These are phyloP conservation scores for Thripadectes ignobilis DNA, from an alignment of 2,797 vertebrate genomes.

Conservation along the genomic window DNA sequence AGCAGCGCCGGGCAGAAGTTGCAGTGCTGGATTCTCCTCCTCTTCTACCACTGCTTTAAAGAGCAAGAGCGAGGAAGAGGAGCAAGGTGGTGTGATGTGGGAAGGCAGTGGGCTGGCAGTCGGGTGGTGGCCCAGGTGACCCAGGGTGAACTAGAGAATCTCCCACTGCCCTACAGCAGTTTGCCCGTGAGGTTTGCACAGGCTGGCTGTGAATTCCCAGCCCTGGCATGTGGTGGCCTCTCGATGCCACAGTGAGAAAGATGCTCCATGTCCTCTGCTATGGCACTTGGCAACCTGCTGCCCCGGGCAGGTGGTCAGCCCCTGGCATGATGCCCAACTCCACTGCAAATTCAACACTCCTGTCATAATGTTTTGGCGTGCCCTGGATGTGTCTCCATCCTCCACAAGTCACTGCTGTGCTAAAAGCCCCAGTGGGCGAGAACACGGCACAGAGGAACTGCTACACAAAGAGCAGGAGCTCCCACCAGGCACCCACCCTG, in stretches of 20 bases:
- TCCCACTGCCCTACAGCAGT: neutral
- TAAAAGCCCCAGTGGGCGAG: neutral
- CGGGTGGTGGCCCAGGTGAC: neutral
- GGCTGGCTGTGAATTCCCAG: neutral
- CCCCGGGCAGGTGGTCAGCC: accelerated
- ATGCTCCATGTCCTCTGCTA: neutral
- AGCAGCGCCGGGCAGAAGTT: neutral
- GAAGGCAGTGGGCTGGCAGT: neutral
- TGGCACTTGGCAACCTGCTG: too few species aligned
- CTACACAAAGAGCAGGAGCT: neutral
- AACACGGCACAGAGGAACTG: neutral
- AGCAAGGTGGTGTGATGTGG: neutral
- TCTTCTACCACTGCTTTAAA: neutral
- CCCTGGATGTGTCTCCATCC: neutral
- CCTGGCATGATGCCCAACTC: accelerated
- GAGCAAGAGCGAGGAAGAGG: neutral
- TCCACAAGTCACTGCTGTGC: neutral
- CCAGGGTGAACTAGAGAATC: neutral
- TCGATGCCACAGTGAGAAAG: accelerated
- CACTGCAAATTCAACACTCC: neutral
- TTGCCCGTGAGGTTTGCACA: accelerated
- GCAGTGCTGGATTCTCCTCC: neutral
- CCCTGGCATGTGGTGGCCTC: neutral
- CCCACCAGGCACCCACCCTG: neutral
- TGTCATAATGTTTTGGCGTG: neutral